Evolutionary conservation across 2,797 vertebrate species (phyloP), one percentile per base, ranked within the genome.

Genomic region (Hoplostethus atlanticus): DNA sequence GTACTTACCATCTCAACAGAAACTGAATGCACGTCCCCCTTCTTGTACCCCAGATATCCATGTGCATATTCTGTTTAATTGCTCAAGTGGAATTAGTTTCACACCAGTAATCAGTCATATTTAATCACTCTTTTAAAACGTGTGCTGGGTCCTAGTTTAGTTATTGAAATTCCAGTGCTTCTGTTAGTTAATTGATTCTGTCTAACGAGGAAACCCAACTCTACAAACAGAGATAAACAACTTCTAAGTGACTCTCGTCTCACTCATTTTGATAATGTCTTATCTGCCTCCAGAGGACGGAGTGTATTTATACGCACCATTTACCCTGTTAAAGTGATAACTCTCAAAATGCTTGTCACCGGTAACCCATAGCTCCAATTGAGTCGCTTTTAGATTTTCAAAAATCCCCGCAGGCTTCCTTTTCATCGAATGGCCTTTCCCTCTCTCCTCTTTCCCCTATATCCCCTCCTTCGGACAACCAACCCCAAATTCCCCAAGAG

Each of bases 401-500:
- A 70, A 93, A 94, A 92, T 96, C 93, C 94, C 92, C 87, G 85
- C 93, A 93, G 93, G 93, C 91, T 95, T 96, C 93, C 92, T 93
- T 95, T 95, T 21, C 94, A 92, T 92, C 93, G 66, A 87, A 95
- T 92, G 93, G 93, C 94, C 38, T 75, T 90, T 83, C 62, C 77
- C 55, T 74, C 69, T 65, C 69, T 80, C 73, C 76, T 75, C 81
- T 83, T 83, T 94, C 94, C 89, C 90, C 93, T 94, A 92, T 92
- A 21, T 21, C 21, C 21, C 95, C 96, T 83, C 90, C 94, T 93
- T 93, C 2, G 17, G 67, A 84, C 84, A 79, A 76, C 76, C 73
- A 91, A 93, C 94, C 94, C 94, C 87, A 90, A 94, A 94, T 94
- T 95, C 92, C 92, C 92, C 94, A 93, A 96, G 96, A 96, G 93